A percentile compares a stretch with the other conserved stretches of the same genome.
Evolutionary conservation across 2,888 invertebrate species (phyloP).

Genomic region (Taphrorychus bicolor): DNA sequence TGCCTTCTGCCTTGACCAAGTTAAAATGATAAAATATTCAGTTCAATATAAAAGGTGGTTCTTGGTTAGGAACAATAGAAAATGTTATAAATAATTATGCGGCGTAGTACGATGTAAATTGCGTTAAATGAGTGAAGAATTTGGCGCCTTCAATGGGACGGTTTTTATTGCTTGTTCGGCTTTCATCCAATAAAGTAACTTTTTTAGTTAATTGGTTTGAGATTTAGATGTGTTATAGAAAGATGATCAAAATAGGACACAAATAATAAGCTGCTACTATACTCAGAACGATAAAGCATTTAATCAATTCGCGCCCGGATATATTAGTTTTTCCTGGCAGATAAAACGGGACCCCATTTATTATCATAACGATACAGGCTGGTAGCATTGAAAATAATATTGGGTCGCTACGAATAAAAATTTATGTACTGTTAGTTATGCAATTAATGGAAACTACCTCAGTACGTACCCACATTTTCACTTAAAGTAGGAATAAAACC

Average conservation of each 20-base stretch:
- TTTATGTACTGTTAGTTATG: slow-evolving; percentile 7
- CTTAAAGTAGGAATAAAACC: slow-evolving; percentile 3
- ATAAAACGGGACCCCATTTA: slow-evolving; percentile 24
- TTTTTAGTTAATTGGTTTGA: neutral
- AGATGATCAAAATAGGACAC: neutral
- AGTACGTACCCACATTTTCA: slow-evolving; percentile 21
- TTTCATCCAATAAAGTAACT: slow-evolving; percentile 1
- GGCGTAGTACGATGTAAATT: slow-evolving; percentile 19
- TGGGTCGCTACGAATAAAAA: slow-evolving; percentile 11
- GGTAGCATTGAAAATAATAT: slow-evolving; percentile 17
- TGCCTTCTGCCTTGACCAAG: slow-evolving; percentile 3
- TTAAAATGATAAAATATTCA: slow-evolving; percentile 2
- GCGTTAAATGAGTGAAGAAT: slow-evolving; percentile 13
- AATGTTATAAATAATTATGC: slow-evolving; percentile 27
- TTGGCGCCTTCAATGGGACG: slow-evolving; percentile 11
- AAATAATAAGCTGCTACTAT: slow-evolving; percentile 8
- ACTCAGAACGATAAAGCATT: slow-evolving; percentile 29
- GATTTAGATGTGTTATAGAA: neutral
- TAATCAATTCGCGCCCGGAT: slow-evolving; percentile 37
- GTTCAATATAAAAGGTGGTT: neutral
- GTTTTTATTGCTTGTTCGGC: slow-evolving; percentile 6
- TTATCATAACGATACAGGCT: slow-evolving; percentile 27
- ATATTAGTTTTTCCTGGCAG: slow-evolving; percentile 37
- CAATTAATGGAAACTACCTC: slow-evolving; percentile 12
- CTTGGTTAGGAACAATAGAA: slow-evolving; percentile 20